Conservation (phyloP, 2,797 vertebrate genomes). For the Chelon auratus region DNA sequence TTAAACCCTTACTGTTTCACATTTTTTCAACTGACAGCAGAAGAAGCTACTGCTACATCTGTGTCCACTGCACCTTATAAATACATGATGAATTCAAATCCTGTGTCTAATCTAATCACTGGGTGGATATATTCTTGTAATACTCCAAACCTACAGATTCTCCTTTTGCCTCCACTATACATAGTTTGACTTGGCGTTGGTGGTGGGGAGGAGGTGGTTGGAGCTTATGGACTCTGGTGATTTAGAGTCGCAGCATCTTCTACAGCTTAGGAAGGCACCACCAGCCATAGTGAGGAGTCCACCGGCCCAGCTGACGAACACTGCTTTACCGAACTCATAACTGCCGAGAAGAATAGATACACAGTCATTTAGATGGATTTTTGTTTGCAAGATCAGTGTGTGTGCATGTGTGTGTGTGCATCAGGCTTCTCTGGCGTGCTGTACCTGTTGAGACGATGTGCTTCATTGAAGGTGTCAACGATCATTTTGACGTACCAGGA, state of each 20-base stretch:
- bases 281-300: constrained; percentile 87
- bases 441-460: constrained; percentile 55
- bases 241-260: constrained; percentile 74
- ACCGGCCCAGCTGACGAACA: constrained; percentile 91
- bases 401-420: background rate
- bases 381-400: background rate
- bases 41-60: background rate
- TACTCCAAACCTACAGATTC: background rate
- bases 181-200: constrained; percentile 86
- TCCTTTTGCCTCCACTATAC: constrained; percentile 79
- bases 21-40: constrained; percentile 3
- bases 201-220: constrained; percentile 51
- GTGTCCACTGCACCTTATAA: background rate
- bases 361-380: background rate
- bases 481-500: constrained; percentile 78
- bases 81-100: constrained; percentile 1
- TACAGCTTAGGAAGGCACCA: constrained; percentile 88
- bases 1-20: background rate
- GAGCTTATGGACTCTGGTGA: constrained; percentile 14
- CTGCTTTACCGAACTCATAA: constrained; percentile 90
- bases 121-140: constrained; percentile 2
- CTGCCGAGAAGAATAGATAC: constrained; percentile 66
- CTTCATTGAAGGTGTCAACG: constrained; percentile 38
- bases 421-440: background rate
- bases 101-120: background rate